Percentiles rank a stretch among this genome's conserved stretches.
Conservation (phyloP, 2,113 vertebrate species). For the Myrmecophaga tridactyla region DNA sequence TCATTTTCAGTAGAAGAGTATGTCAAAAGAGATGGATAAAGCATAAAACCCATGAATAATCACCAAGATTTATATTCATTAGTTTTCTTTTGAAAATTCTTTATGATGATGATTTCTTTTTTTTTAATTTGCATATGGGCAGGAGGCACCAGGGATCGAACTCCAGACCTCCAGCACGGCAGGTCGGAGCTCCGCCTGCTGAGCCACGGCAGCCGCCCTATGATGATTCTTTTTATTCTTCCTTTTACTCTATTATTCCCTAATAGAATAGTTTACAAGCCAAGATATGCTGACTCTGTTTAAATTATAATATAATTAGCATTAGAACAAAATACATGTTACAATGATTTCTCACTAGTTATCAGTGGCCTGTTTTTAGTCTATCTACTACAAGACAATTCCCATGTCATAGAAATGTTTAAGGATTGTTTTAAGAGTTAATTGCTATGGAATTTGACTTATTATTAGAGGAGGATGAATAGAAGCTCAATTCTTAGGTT, state of each 20-base stretch:
- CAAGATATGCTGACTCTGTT: background rate
- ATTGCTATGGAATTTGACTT: background rate
- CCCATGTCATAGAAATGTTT: background rate
- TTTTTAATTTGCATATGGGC: too few species aligned
- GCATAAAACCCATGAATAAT: background rate
- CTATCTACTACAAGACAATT: background rate
- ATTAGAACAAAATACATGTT: background rate
- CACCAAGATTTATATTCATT: background rate
- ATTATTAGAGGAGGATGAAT: background rate
- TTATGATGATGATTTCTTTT: background rate
- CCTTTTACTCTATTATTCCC: background rate
- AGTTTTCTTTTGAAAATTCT: background rate
- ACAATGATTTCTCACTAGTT: background rate
- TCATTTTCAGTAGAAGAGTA: background rate
- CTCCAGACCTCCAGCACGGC: too few species aligned
- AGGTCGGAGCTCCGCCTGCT: too few species aligned
- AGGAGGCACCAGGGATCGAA: too few species aligned
- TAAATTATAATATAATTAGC: background rate
- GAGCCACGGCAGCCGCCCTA: too few species aligned
- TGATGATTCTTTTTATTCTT: background rate
- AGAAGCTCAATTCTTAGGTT: background rate
- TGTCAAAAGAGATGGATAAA: background rate
- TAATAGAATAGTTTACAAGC: background rate
- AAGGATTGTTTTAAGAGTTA: background rate
- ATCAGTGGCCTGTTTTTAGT: background rate